Evolutionary conservation across 1,140 invertebrate species (phyloP).

Genomic region (Triops cancriformis): DNA sequence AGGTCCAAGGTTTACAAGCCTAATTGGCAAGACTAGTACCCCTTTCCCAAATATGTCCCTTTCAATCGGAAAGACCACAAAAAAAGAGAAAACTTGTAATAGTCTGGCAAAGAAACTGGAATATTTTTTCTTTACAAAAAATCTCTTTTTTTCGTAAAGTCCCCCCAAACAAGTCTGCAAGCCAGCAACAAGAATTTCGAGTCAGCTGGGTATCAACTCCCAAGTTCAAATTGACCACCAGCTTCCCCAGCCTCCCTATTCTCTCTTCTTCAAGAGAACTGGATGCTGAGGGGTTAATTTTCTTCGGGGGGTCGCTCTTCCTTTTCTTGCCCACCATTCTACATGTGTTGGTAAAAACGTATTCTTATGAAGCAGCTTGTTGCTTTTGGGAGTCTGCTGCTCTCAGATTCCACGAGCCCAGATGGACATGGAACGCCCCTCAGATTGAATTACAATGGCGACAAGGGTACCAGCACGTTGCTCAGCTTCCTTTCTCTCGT

Average conservation of each 20-base stretch:
- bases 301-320: neutral
- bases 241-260: too few relatives aligned
- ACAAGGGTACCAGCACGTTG: slow-evolving; percentile 5
- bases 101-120: too few relatives aligned
- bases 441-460: slow-evolving; percentile 10
- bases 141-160: too few relatives aligned
- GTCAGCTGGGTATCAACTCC: too few relatives aligned
- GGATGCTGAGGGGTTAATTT: neutral
- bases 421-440: neutral
- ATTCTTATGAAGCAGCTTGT: neutral
- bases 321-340: neutral
- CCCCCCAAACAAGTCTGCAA: too few relatives aligned
- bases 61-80: neutral
- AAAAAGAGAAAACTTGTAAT: neutral
- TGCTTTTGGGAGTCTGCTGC: neutral
- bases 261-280: too few relatives aligned
- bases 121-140: too few relatives aligned
- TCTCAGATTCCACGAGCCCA: neutral
- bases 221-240: too few relatives aligned
- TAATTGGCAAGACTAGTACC: neutral
- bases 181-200: too few relatives aligned
- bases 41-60: neutral
- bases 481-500: neutral
- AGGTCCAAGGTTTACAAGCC: neutral
- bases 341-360: neutral